Evolutionary conservation across 2,113 vertebrate genomes (phyloP), one percentile per base, ranked within the genome.

Genomic region (Aphelocoma coerulescens): DNA sequence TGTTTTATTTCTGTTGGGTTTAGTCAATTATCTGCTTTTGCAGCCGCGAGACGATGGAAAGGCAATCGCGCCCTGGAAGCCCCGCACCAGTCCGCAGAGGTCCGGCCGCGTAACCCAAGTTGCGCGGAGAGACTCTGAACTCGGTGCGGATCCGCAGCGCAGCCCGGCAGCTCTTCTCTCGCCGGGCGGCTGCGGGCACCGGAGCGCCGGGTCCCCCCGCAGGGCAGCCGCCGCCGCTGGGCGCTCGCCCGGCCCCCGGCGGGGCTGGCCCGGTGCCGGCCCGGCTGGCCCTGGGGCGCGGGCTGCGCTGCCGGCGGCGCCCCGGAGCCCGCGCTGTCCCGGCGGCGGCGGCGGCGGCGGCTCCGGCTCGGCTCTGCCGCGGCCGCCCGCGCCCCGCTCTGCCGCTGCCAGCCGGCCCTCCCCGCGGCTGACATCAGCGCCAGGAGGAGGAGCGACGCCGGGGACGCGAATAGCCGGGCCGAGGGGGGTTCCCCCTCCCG

Each of bases 361-460:
- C 46, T 48, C 21, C 46, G 48, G 48, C 48, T 49, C 48, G 48
- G 48, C 48, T 49, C 48, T 49, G 48, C 95, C 77, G 91, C 94
- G 57, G 83, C 91, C 89, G 96, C 95, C 96, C 95, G 97, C 35
- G 30, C 89, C 85, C 91, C 77, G 89, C 91, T 62, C 94, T 85
- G 58, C 61, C 85, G 78, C 93, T 35, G 85, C 91, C 95, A 62
- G 84, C 62, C 77, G 89, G 78, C 91, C 91, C 96, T 91, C 93
- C 89, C 97, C 87, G 85, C 83, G 78, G 58, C 91, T 97, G 96
- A 97, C 97, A 97, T 97, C 96, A 97, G 69, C 74, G 83, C 76
- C 18, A 59, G 89, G 90, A 73, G 94, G 97, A 63, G 97, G 96
- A 86, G 92, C 83, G 63, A 88, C 49, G 24, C 46, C 55, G 59